A percentile compares a stretch with the other conserved stretches of the same genome.
These are phyloP conservation scores for Drosophila sordidula DNA, from an alignment of 2,888 invertebrate genomes.

Conservation along the genomic window DNA sequence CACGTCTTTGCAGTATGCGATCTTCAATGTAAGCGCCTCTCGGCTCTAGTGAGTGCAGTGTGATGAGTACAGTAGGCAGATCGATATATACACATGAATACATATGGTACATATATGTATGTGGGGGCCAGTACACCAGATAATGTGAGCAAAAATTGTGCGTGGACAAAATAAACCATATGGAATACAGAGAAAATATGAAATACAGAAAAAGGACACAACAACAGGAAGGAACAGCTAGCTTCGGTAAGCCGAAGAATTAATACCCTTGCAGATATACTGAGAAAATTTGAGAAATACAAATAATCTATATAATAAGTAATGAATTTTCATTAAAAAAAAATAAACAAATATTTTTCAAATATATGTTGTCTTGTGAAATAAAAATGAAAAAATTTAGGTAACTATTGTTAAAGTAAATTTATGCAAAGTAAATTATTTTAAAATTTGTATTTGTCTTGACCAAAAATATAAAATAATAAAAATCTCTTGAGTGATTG, in stretches of 20 bases:
- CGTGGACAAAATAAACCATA: slow-evolving; percentile 29
- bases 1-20: slow-evolving; percentile 84
- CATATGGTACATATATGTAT: slow-evolving; percentile 35
- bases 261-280: slow-evolving; percentile 9
- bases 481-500: too few species aligned
- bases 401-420: too few species aligned
- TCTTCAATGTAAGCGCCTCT: slow-evolving; percentile 84
- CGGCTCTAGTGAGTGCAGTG: slow-evolving; percentile 69
- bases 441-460: too few species aligned
- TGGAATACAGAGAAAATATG: slow-evolving; percentile 46
- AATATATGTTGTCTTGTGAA: too few species aligned
- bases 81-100: slow-evolving; percentile 36
- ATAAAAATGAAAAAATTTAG: too few species aligned
- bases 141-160: slow-evolving; percentile 31
- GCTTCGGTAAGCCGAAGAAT: slow-evolving; percentile 18
- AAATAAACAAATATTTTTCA: too few species aligned
- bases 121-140: slow-evolving; percentile 56
- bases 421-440: too few species aligned
- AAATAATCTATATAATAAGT: too few species aligned
- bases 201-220: slow-evolving; percentile 24
- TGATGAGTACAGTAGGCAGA: slow-evolving; percentile 20
- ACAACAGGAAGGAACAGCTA: neutral
- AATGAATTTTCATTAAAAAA: too few species aligned
- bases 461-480: too few species aligned
- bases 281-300: neutral